Evolutionary conservation across 1,140 invertebrate genomes (phyloP).

Genomic region (Drosophila mauritiana): DNA sequence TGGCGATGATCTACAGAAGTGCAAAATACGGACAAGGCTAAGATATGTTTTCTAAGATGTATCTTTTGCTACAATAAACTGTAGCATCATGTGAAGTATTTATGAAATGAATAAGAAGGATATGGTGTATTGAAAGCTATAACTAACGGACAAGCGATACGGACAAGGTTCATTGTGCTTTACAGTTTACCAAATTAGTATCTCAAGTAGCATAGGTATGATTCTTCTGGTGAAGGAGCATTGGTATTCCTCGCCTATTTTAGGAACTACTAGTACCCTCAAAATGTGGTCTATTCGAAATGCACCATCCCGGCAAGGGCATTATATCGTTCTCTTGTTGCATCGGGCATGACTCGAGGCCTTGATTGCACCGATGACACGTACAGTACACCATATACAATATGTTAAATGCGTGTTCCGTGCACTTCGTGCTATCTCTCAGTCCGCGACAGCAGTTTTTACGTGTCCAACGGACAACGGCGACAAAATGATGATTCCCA

Average conservation of each 20-base stretch:
- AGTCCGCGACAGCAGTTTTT: conserved; percentile 16
- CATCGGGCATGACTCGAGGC: conserved; percentile 23
- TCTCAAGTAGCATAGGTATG: neutral
- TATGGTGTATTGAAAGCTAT: too few relatives aligned
- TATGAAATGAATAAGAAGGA: too few relatives aligned
- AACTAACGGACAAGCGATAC: neutral
- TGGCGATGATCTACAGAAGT: too few relatives aligned
- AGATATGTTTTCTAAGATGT: neutral
- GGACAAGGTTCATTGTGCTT: neutral
- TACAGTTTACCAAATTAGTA: too few relatives aligned
- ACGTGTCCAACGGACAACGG: conserved; percentile 27
- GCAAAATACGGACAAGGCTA: too few relatives aligned
- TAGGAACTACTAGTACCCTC: neutral
- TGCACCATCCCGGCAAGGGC: conserved; percentile 26
- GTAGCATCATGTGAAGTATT: too few relatives aligned
- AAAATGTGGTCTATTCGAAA: conserved; percentile 1
- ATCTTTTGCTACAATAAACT: neutral
- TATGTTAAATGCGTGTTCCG: conserved; percentile 41
- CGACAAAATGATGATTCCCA: conserved; percentile 25
- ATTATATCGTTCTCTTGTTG: conserved; percentile 19
- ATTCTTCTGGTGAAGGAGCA: neutral
- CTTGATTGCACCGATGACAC: conserved; percentile 47
- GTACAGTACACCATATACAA: conserved; percentile 29
- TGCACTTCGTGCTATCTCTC: conserved; percentile 16
- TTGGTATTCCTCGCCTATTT: neutral